Base-by-base conservation (phyloP, 1,140 invertebrate species). In the Drosophila sproati region DNA sequence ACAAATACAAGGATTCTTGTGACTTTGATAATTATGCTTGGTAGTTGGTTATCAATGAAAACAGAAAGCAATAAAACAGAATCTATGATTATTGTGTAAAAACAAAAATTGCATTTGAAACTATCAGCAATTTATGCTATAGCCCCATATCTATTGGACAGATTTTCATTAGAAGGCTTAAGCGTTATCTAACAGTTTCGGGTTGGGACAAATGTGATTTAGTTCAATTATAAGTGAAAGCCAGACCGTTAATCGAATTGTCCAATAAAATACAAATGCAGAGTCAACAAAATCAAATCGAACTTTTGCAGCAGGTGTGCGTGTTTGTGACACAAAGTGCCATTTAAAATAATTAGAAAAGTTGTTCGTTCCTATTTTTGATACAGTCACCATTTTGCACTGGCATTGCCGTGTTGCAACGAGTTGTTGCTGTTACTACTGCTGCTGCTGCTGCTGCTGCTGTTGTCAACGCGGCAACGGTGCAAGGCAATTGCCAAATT, bases 311-410 rank as follows among this genome's bases (percentile, higher is more conserved):
- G 60, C 78, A 62, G 73, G 47, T 54, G 59, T 48, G 67, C 66
- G 61, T 72, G 57, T 43, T 61, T 72, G 62, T 82, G 83, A 87
- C 77, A 88, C 80, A 88, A 87, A 87, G 82, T 88, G 76, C 83
- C 83, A 87, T 87, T 88, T 87, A 88, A 87, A 87, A 87, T 87
- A 87, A 87, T 87, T 87, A 88, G 83, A 88, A 88, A 88, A 89
- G 83, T 88, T 89, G 77, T 80, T 3, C 10, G 10, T 35, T 62
- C 64, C 82, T 72, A 71, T 81, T 81, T 78, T 75, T 82, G 77
- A 80, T 81, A 80, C 52, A 62, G 77, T 69, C 51, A 8, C 45
- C 66, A 61, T 74, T 78, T 81, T 73, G 45, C 63, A 64, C 34
- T 56, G 56, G 35, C 50, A 47, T 31, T 43, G 74, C 66, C 72